Conservation (phyloP, 2,797 vertebrate genomes). For the Sebastes oblongus region DNA sequence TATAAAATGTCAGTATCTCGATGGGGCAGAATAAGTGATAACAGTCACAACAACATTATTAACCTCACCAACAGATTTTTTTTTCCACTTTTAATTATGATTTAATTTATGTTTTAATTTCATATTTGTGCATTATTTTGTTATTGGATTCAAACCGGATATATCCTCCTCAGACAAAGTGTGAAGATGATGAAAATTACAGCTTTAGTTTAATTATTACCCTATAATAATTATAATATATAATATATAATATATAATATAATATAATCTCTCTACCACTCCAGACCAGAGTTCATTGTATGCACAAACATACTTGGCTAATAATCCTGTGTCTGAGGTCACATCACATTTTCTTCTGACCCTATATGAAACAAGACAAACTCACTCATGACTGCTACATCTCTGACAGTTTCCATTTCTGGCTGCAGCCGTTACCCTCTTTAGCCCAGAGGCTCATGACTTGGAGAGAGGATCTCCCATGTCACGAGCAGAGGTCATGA, state of each 20-base stretch:
- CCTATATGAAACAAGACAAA: background rate
- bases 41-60: background rate
- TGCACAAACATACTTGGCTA: background rate
- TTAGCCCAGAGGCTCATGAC: slow-evolving; percentile 38
- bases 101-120: background rate
- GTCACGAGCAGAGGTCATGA: slow-evolving; percentile 59
- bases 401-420: slow-evolving; percentile 27
- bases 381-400: slow-evolving; percentile 3
- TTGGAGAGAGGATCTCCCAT: slow-evolving; percentile 42
- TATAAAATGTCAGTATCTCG: background rate
- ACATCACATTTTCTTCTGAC: background rate
- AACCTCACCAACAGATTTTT: background rate
- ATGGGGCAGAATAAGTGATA: background rate
- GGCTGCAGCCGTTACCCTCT: slow-evolving; percentile 8
- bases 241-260: too few relatives aligned
- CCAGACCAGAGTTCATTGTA: background rate
- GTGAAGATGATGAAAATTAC: background rate
- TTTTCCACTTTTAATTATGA: background rate
- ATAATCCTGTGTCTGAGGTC: background rate
- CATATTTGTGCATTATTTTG: background rate
- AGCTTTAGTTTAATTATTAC: background rate
- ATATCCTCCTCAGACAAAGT: background rate
- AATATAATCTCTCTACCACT: background rate
- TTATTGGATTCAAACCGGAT: background rate
- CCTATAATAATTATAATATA: background rate